Conservation (phyloP, 2,888 invertebrate genomes). For the Meteorus colon region DNA sequence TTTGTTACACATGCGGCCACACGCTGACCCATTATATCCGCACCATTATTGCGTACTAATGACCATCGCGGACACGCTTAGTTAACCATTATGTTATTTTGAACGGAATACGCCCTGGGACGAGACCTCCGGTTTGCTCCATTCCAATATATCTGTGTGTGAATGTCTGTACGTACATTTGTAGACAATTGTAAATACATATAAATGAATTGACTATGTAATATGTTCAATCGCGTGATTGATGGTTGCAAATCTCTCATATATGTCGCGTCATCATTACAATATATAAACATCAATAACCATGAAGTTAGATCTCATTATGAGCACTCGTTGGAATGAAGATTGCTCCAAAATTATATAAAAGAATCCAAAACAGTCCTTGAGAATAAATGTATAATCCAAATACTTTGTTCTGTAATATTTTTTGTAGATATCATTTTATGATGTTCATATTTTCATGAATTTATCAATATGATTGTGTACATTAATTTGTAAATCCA, state of each 20-base stretch:
- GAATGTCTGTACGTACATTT: not conserved
- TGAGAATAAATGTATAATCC: too few species aligned
- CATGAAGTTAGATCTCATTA: too few species aligned
- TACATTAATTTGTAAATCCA: not conserved
- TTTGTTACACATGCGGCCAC: constrained; percentile 46
- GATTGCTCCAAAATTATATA: too few species aligned
- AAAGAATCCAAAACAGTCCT: too few species aligned
- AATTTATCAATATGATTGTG: not conserved
- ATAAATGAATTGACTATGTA: constrained; percentile 23
- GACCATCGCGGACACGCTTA: constrained; percentile 63
- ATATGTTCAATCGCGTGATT: constrained; percentile 37
- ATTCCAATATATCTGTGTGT: constrained; percentile 11
- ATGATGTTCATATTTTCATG: not conserved
- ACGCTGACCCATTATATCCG: constrained; percentile 52
- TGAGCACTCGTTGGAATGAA: too few species aligned
- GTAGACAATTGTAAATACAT: not conserved
- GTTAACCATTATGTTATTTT: constrained; percentile 59
- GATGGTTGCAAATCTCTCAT: constrained; percentile 17
- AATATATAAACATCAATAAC: too few species aligned
- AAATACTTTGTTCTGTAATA: too few species aligned
- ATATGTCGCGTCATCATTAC: not conserved
- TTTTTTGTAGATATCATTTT: too few species aligned
- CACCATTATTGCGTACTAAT: constrained; percentile 66
- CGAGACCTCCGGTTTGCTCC: constrained; percentile 31
- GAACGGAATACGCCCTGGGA: constrained; percentile 40